Base-by-base conservation (phyloP, 2,797 vertebrate genomes). In the Periparus ater region DNA sequence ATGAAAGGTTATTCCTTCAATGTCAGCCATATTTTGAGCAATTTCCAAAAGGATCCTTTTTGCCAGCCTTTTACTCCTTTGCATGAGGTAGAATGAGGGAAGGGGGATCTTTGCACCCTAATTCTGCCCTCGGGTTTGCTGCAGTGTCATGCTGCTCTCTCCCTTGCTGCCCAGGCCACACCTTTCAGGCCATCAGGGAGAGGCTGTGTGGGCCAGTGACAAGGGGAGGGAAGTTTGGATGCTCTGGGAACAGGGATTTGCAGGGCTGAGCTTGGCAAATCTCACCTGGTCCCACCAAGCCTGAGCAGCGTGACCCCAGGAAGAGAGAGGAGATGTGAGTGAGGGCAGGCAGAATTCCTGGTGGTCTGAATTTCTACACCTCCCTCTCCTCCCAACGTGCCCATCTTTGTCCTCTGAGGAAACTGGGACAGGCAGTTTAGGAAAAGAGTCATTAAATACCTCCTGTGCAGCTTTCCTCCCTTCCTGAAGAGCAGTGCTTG, bases 1-100 rank as follows among this genome's bases (percentile, higher is more conserved):
- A 85, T 40, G 44, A 88, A 84, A 91, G 47, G 53, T 42, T n/a
- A 51, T 77, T 72, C 51, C 81, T 91, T 74, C 45, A 73, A 26
- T 20, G 34, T 21, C 57, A 72, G 60, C 62, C 73, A 22, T n/a
- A 21, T 58, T 93, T 77, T 81, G 17, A 81, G 25, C 50, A 19
- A 85, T 65, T 89, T 47, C 61, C 29, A 48, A 32, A 79, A 75
- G 18, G n/a, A 80, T 26, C 18, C 3, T 1, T 85, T 86, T 85
- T 83, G 36, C 42, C 53, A 36, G 45, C 16, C 36, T 66, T 81
- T 27, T 11, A 32, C 13, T 10, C 50, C 34, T 82, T 76, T 50
- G 55, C 51, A 53, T 48, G 12, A 68, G 78, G 51, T 23, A 42
- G 55, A 70, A 53, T 19, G 47, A 71, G 21, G 45, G 68, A 58